These are phyloP conservation scores for Formica exsecta DNA, from an alignment of 1,140 invertebrate genomes.

Conservation along the genomic window DNA sequence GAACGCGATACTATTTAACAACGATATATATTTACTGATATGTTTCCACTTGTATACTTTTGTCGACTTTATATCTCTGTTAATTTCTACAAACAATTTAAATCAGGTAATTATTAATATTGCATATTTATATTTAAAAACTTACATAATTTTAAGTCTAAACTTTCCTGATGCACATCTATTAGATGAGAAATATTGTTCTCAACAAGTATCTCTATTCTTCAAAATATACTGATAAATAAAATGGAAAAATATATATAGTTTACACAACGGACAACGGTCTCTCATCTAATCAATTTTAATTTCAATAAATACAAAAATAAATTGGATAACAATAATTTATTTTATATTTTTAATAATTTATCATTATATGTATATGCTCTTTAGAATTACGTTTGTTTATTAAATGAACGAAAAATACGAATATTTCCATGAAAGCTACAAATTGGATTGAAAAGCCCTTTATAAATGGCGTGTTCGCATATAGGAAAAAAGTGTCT, in stretches of 20 bases:
- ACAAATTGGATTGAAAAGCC: background rate
- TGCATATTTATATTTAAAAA: background rate
- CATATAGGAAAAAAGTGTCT: constrained; percentile 39
- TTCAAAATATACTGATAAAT: background rate
- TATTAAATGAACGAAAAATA: background rate
- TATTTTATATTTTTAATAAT: background rate
- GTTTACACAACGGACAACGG: too few relatives aligned
- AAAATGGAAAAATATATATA: background rate
- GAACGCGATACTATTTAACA: background rate
- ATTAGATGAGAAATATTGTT: background rate
- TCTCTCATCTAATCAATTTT: background rate
- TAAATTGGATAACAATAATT: background rate
- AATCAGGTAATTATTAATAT: background rate
- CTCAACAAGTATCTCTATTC: background rate
- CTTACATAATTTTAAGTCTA: background rate
- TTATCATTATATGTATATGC: background rate
- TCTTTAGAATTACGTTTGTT: background rate
- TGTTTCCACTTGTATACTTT: background rate
- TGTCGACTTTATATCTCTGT: background rate
- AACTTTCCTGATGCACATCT: background rate
- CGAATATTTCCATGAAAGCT: background rate
- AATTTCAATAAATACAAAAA: background rate
- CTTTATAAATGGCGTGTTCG: constrained; percentile 20
- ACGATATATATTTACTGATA: background rate
- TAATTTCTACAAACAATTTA: constrained; percentile 13